These are phyloP conservation scores for Caenorhabditis sp. DNA, from an alignment of 2,888 invertebrate species.

Conservation along the genomic window DNA sequence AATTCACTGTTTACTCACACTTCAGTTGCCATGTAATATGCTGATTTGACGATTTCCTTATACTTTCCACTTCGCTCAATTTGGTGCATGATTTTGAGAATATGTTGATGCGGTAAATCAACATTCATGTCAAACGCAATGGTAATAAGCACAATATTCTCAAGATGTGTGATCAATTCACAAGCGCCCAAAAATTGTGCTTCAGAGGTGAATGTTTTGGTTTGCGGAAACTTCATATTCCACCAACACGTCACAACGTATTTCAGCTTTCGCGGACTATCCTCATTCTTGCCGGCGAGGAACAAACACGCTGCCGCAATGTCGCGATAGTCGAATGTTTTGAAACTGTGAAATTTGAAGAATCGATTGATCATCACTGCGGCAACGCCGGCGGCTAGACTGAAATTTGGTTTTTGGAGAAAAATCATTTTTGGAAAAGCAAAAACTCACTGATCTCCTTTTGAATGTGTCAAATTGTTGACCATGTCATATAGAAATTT, in stretches of 20 bases:
- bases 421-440: background rate
- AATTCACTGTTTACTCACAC: slow-evolving; percentile 75
- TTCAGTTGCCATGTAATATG: slow-evolving; percentile 98
- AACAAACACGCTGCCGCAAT: slow-evolving; percentile 94
- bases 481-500: slow-evolving; percentile 99
- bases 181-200: slow-evolving; percentile 80
- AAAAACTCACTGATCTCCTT: slow-evolving; percentile 36
- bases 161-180: slow-evolving; percentile 92
- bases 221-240: slow-evolving; percentile 80
- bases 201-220: slow-evolving; percentile 21
- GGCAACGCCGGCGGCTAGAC: background rate
- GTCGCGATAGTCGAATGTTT: slow-evolving; percentile 82
- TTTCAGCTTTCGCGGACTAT: slow-evolving; percentile 95
- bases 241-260: slow-evolving; percentile 93
- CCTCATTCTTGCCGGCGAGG: slow-evolving; percentile 96
- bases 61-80: slow-evolving; percentile 78
- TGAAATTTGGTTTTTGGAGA: background rate
- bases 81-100: slow-evolving; percentile 89
- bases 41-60: slow-evolving; percentile 85
- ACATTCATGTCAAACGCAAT: slow-evolving; percentile 95
- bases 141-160: slow-evolving; percentile 93
- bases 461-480: slow-evolving; percentile 76
- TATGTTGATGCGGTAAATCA: slow-evolving; percentile 96
- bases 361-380: slow-evolving; percentile 80
- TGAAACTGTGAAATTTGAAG: slow-evolving; percentile 96